Percentiles rank a stretch among this genome's conserved stretches.
Evolutionary conservation across 2,888 invertebrate species (phyloP).

Genomic region (Bombylius discolor): DNA sequence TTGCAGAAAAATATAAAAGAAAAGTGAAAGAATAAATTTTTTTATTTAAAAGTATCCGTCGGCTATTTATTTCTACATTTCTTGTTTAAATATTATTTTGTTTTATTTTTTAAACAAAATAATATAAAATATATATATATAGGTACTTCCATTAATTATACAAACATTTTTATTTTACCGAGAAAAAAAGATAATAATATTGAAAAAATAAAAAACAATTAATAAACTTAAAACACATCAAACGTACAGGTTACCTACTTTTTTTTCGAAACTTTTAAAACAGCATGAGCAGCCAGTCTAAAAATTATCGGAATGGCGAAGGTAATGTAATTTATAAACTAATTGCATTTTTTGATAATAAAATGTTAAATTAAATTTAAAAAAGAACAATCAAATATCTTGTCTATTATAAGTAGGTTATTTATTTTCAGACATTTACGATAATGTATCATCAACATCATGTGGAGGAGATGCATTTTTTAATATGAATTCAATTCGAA

Average conservation of each 20-base stretch:
- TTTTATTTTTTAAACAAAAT: no score
- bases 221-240: background rate
- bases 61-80: no score
- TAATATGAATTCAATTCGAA: constrained; percentile 36
- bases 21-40: background rate
- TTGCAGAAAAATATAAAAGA: background rate
- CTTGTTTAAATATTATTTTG: no score
- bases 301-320: constrained; percentile 34
- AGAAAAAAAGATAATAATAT: no score
- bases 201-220: background rate
- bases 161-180: no score
- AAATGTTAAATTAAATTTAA: no score
- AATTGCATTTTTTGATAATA: no score
- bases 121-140: no score
- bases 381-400: background rate
- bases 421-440: constrained; percentile 26
- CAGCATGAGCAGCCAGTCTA: constrained; percentile 35
- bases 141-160: no score
- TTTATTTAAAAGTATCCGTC: background rate
- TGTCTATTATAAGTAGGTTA: background rate
- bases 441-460: constrained; percentile 28
- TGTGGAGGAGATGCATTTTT: constrained; percentile 24
- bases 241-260: background rate
- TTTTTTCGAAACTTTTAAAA: constrained; percentile 9
- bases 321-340: constrained; percentile 21